Evolutionary conservation across 1,140 invertebrate species (phyloP).

Genomic region (Temnothorax longispinosus): DNA sequence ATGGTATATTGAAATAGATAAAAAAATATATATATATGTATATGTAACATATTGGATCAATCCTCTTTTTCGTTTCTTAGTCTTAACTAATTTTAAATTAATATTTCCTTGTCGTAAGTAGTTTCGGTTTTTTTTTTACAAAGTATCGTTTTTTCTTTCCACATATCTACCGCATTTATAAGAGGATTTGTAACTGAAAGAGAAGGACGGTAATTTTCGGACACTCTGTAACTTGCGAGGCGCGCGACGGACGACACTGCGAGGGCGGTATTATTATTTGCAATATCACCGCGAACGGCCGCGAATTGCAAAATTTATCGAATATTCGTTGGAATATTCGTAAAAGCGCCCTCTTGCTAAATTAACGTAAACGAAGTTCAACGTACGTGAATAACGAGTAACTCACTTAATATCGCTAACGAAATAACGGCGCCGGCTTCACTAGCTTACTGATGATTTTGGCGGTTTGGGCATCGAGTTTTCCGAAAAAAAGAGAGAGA

Average conservation of each 20-base stretch:
- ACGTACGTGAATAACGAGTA: background rate
- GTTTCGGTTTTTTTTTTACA: background rate
- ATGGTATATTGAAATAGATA: too few relatives aligned
- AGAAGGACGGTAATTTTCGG: background rate
- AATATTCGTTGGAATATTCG: slow-evolving; percentile 9
- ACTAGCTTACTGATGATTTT: slow-evolving; percentile 1
- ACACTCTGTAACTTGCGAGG: background rate
- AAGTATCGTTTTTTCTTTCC: background rate
- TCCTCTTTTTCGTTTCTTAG: too few relatives aligned
- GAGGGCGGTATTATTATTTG: background rate
- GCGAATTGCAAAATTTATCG: slow-evolving; percentile 25
- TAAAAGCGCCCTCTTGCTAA: slow-evolving; percentile 7
- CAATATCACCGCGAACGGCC: background rate
- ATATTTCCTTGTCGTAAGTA: background rate
- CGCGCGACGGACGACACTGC: background rate
- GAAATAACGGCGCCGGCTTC: background rate
- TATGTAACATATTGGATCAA: too few relatives aligned
- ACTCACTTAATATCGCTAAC: slow-evolving; percentile 3
- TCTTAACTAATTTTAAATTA: background rate
- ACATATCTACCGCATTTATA: background rate
- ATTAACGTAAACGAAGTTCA: slow-evolving; percentile 19
- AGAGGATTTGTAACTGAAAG: background rate
- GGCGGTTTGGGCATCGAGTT: background rate
- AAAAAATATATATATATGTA: too few relatives aligned
- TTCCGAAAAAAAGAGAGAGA: background rate